Conservation (phyloP, 2,797 vertebrate genomes). For the Sebastes itinus region DNA sequence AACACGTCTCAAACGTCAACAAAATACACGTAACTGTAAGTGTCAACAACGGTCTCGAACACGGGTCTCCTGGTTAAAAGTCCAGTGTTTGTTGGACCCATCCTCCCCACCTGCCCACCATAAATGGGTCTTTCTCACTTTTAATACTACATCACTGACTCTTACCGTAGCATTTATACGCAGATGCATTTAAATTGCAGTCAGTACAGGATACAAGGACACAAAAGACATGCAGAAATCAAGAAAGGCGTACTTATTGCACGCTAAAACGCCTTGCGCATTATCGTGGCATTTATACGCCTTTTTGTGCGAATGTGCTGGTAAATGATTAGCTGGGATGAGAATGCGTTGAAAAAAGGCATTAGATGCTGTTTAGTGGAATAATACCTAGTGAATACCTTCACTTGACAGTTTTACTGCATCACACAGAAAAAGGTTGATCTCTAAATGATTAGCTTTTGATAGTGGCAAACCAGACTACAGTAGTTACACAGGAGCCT, state of each 20-base stretch:
- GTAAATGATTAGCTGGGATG: not conserved
- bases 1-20: no score
- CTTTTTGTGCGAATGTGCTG: not conserved
- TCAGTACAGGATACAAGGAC: no score
- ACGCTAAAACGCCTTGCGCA: not conserved
- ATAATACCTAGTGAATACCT: not conserved
- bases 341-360: not conserved
- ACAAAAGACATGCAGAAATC: not conserved
- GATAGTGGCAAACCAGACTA: slow-evolving; percentile 59
- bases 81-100: no score
- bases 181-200: no score
- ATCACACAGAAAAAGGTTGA: slow-evolving; percentile 14
- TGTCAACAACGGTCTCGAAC: no score
- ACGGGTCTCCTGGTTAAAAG: no score
- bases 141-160: no score
- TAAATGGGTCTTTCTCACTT: no score
- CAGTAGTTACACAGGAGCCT: slow-evolving; percentile 19
- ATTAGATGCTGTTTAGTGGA: not conserved
- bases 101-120: no score
- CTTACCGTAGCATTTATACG: no score
- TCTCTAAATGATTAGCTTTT: slow-evolving; percentile 59
- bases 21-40: no score
- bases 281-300: not conserved
- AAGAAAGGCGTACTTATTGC: not conserved
- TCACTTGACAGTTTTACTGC: slow-evolving; percentile 8